These are phyloP conservation scores for Caiman crocodilus DNA, from an alignment of 2,797 vertebrate species.

Conservation along the genomic window DNA sequence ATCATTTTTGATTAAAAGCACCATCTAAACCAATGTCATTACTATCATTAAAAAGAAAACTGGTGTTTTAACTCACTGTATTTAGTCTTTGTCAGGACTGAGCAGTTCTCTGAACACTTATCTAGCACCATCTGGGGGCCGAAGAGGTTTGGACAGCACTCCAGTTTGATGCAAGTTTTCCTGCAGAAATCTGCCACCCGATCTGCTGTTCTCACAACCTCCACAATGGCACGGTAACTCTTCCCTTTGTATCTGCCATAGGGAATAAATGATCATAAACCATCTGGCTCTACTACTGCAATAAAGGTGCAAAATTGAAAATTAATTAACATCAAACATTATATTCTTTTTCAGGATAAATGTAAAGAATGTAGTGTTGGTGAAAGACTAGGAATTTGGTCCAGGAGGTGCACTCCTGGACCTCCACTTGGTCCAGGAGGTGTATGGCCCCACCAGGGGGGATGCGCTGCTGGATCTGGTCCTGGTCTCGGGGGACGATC, in stretches of 20 bases:
- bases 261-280: not conserved
- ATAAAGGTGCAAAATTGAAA: not conserved
- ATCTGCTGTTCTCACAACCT: constrained; percentile 96
- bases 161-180: constrained; percentile 96
- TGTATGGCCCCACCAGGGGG: too few species aligned
- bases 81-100: constrained; percentile 99
- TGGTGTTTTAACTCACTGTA: constrained; percentile 88
- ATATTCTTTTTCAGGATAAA: not conserved
- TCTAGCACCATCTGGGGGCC: constrained; percentile 97
- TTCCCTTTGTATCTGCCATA: constrained; percentile 95
- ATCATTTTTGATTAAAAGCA: constrained; percentile 1
- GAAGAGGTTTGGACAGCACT: constrained; percentile 98
- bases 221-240: constrained; percentile 97
- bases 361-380: not conserved
- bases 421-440: too few species aligned
- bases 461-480: too few species aligned
- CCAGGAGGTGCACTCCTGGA: too few species aligned
- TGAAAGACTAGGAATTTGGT: not conserved
- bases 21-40: not conserved
- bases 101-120: constrained; percentile 97
- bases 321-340: not conserved
- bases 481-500: too few species aligned
- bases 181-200: constrained; percentile 96
- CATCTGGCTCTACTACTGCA: not conserved
- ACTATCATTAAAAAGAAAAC: constrained; percentile 1